A percentile compares a stretch with the other conserved stretches of the same genome.
Conservation (phyloP, 2,113 vertebrate species). For the Paracanthobrama guichenoti region DNA sequence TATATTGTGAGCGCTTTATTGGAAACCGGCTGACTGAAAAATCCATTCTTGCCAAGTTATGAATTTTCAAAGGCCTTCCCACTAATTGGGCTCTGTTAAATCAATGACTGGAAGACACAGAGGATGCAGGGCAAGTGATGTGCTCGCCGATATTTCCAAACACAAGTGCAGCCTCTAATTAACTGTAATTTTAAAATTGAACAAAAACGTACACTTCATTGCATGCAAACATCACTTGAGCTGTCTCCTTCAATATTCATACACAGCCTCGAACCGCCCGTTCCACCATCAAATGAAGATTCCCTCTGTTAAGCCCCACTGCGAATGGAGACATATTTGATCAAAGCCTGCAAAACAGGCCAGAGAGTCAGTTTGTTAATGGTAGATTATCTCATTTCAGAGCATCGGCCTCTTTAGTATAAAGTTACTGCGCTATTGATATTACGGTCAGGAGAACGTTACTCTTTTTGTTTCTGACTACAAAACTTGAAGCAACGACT, state of each 20-base stretch:
- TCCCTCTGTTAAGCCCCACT: neutral
- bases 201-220: conserved; percentile 32
- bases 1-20: conserved; percentile 41
- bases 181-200: conserved; percentile 32
- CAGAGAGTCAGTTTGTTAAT: conserved; percentile 4
- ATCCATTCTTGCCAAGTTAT: conserved; percentile 49
- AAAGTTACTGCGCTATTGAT: neutral
- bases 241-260: conserved; percentile 7
- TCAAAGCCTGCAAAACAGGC: conserved; percentile 22
- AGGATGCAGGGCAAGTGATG: conserved; percentile 44
- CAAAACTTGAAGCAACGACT: neutral
- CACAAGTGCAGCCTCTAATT: conserved; percentile 40
- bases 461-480: neutral
- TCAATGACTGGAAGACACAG: conserved; percentile 53
- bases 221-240: conserved; percentile 50
- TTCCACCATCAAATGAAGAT: neutral
- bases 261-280: neutral
- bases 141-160: conserved; percentile 50
- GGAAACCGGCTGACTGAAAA: conserved; percentile 42
- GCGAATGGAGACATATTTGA: conserved; percentile 1
- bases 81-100: conserved; percentile 61
- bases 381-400: neutral
- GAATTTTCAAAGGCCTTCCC: conserved; percentile 49
- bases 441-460: neutral
- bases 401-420: neutral